phyloP scores from a whole-genome alignment of 2,797 vertebrate species.

The Manis crassicaudata region DNA sequence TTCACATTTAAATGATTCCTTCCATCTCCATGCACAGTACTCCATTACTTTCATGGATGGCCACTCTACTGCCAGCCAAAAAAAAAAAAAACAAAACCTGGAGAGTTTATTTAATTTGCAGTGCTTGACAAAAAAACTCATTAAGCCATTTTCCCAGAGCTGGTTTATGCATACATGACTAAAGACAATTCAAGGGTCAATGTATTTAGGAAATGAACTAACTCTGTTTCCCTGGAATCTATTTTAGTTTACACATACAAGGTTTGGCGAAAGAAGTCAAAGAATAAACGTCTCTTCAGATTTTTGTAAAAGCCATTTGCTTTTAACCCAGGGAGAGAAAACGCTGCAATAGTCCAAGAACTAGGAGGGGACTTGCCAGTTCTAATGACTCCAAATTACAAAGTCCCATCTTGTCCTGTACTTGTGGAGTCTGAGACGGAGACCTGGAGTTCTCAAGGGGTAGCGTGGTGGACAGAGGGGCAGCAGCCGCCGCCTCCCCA shows the following conservation, averaged over 20 bases:
- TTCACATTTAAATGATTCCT: background rate
- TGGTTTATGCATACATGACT: background rate
- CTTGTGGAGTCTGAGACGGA: background rate
- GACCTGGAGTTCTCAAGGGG: background rate
- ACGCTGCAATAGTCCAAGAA: slow-evolving; percentile 8
- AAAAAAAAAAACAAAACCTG: background rate
- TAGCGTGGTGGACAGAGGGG: background rate
- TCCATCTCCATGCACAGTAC: background rate
- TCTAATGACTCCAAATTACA: background rate
- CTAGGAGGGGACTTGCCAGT: background rate
- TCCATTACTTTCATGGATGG: slow-evolving; percentile 31
- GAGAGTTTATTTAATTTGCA: slow-evolving; percentile 35
- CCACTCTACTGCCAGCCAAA: background rate
- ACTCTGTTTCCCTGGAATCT: slow-evolving; percentile 35
- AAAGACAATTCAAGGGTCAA: slow-evolving; percentile 34
- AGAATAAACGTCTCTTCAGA: slow-evolving; percentile 9
- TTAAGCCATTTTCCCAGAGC: slow-evolving; percentile 27
- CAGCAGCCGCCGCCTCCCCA: background rate
- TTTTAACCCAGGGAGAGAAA: slow-evolving; percentile 23
- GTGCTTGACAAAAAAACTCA: slow-evolving; percentile 17
- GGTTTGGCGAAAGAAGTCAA: slow-evolving; percentile 50
- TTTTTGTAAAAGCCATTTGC: background rate
- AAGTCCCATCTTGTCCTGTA: background rate
- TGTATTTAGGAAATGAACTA: slow-evolving; percentile 38
- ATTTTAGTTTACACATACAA: slow-evolving; percentile 18